A percentile compares a stretch with the other conserved stretches of the same genome.
These are phyloP conservation scores for Calliopsis andreniformis DNA, from an alignment of 1,140 invertebrate species.

Conservation along the genomic window DNA sequence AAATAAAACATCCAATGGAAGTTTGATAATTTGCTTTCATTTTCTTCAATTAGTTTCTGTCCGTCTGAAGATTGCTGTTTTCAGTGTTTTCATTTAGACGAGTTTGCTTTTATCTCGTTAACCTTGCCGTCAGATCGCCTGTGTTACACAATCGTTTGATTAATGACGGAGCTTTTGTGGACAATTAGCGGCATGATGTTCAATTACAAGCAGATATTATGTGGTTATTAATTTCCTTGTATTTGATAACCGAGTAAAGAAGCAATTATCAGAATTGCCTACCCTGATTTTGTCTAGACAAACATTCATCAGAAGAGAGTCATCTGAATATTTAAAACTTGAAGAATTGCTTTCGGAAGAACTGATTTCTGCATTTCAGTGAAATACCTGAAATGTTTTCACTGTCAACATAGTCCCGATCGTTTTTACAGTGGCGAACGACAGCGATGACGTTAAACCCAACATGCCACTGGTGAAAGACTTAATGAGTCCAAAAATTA, in stretches of 20 bases:
- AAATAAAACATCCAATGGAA: neutral
- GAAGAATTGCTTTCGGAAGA: too few species aligned
- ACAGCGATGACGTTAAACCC: neutral
- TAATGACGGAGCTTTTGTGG: neutral
- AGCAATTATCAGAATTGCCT: neutral
- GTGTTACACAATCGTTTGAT: neutral
- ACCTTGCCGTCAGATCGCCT: neutral
- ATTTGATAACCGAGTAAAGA: constrained; percentile 19
- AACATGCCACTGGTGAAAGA: neutral
- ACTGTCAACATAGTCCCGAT: too few species aligned
- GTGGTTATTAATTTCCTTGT: constrained; percentile 9
- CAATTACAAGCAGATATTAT: neutral
- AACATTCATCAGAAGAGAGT: too few species aligned
- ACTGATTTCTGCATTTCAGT: too few species aligned
- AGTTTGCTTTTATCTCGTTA: neutral
- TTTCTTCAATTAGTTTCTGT: too few species aligned
- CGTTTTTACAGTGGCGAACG: neutral
- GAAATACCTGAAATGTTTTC: too few species aligned
- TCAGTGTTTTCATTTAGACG: too few species aligned
- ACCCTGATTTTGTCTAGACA: too few species aligned
- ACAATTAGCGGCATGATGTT: neutral
- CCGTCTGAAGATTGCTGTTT: neutral
- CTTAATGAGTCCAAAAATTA: constrained; percentile 51
- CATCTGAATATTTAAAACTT: too few species aligned
- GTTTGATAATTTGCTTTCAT: neutral